phyloP scores from a whole-genome alignment of 2,113 vertebrate genomes.

The Crotalus horridus region DNA sequence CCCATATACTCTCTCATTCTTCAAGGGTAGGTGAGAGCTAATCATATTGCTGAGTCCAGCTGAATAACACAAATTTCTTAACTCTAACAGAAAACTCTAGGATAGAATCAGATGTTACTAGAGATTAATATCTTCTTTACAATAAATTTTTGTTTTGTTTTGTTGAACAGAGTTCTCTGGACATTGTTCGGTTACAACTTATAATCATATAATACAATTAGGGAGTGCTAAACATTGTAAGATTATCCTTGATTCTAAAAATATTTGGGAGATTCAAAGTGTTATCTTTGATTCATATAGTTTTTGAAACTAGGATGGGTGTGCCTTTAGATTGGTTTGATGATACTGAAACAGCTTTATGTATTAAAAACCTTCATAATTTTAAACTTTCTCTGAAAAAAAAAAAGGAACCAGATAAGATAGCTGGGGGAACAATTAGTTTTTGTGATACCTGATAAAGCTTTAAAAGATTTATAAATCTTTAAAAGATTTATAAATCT shows the following conservation, averaged over 20 bases:
- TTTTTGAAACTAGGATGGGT: not conserved
- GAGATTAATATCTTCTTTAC: conserved; percentile 2
- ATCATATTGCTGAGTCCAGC: not conserved
- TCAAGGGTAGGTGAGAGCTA: conserved; percentile 31
- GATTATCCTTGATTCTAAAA: not conserved
- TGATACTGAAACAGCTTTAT: not conserved
- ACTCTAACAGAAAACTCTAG: conserved; percentile 3
- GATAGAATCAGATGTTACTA: not conserved
- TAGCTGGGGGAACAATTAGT: not conserved
- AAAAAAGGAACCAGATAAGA: not conserved
- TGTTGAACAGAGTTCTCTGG: not conserved
- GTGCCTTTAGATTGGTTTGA: not conserved
- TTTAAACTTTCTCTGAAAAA: not conserved
- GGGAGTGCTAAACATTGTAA: not conserved
- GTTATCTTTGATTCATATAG: not conserved
- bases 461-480: not conserved
- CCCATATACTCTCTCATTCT: not conserved
- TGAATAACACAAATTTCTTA: conserved; percentile 3
- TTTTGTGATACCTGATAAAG: not conserved
- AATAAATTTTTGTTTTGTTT: not conserved
- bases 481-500: too few relatives aligned
- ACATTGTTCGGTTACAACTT: not conserved
- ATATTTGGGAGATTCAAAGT: not conserved
- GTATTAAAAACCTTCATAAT: not conserved
- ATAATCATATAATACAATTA: not conserved